Evolutionary conservation across 1,140 invertebrate genomes (phyloP).

Genomic region (Grapholita molesta): DNA sequence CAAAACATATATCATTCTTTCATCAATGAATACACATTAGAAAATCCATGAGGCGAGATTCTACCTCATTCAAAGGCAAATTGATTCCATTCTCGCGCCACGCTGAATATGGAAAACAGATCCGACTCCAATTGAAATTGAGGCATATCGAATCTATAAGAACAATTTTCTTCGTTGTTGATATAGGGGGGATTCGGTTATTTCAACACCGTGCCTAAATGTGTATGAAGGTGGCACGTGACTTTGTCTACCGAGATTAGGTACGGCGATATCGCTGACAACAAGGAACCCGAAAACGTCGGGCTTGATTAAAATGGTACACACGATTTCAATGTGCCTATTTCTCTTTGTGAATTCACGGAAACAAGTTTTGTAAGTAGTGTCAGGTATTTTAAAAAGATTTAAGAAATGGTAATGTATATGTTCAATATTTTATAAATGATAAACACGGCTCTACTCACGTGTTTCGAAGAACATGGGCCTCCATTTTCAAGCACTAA

Average conservation of each 20-base stretch:
- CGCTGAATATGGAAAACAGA: conserved; percentile 49
- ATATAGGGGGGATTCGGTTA: conserved; percentile 51
- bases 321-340: not conserved
- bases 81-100: conserved; percentile 42
- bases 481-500: too few species aligned
- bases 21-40: conserved; percentile 36
- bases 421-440: too few species aligned
- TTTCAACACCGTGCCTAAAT: conserved; percentile 50
- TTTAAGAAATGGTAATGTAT: too few species aligned
- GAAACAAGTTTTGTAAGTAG: not conserved
- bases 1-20: conserved; percentile 15
- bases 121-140: conserved; percentile 57
- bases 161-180: conserved; percentile 67
- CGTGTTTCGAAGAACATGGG: too few species aligned
- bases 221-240: conserved; percentile 55
- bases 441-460: too few species aligned
- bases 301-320: not conserved
- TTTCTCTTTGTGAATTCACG: not conserved
- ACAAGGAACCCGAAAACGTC: conserved; percentile 20
- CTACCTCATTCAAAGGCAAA: conserved; percentile 44
- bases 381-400: not conserved
- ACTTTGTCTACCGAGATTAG: conserved; percentile 50
- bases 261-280: conserved; percentile 33
- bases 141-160: conserved; percentile 68
- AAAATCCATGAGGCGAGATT: conserved; percentile 21